Evolutionary conservation across 2,888 invertebrate species (phyloP).

Genomic region (Lepetodrilus schrolli): DNA sequence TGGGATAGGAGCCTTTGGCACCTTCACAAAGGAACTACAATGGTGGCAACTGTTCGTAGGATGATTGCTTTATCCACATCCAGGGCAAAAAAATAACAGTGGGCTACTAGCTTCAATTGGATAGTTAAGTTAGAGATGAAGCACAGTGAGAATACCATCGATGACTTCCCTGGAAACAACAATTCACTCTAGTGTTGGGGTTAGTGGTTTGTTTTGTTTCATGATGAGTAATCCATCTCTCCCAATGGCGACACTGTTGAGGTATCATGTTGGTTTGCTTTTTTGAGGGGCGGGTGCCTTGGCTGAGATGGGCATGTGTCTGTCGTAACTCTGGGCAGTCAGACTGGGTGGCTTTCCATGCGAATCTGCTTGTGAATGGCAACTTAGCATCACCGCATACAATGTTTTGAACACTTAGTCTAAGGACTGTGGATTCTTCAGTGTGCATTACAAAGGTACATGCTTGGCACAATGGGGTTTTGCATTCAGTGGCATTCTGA

Average conservation of each 20-base stretch:
- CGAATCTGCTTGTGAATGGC: constrained; percentile 35
- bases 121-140: constrained; percentile 45
- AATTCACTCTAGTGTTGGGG: constrained; percentile 38
- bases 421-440: constrained; percentile 30
- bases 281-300: constrained; percentile 37
- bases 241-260: constrained; percentile 31
- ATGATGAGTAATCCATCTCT: constrained; percentile 39
- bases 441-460: constrained; percentile 31
- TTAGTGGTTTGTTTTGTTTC: constrained; percentile 26
- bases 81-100: constrained; percentile 45
- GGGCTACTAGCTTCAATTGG: constrained; percentile 39
- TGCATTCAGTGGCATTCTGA: constrained; percentile 40
- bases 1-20: neutral
- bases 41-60: constrained; percentile 23
- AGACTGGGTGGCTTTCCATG: constrained; percentile 36
- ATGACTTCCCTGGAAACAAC: constrained; percentile 45
- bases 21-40: constrained; percentile 30
- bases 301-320: constrained; percentile 39
- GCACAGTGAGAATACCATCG: constrained; percentile 43
- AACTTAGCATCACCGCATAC: constrained; percentile 19
- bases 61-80: constrained; percentile 43
- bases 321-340: constrained; percentile 43
- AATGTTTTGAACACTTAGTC: constrained; percentile 24
- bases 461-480: constrained; percentile 36
- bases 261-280: constrained; percentile 31